These are phyloP conservation scores for Sesamia inferens DNA, from an alignment of 2,888 invertebrate genomes.

Conservation along the genomic window DNA sequence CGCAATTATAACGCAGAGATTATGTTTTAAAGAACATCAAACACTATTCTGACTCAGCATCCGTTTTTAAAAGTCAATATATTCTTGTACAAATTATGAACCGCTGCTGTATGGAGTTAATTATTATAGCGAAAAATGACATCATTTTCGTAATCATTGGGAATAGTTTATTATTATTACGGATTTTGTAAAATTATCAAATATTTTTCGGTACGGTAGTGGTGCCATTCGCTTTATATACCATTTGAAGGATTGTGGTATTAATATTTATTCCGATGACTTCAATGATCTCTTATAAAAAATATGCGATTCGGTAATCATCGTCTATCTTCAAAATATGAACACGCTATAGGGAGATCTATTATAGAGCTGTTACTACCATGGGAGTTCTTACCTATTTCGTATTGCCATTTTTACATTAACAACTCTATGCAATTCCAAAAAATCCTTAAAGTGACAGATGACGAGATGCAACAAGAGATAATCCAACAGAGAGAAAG, in stretches of 20 bases:
- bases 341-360: neutral
- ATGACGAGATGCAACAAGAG: neutral
- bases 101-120: slow-evolving; percentile 5
- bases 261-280: neutral
- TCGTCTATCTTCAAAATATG: neutral
- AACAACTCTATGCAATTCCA: neutral
- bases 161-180: neutral
- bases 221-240: neutral
- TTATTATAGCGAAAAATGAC: neutral
- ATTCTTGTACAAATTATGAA: neutral
- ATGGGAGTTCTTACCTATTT: neutral
- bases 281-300: neutral
- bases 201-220: neutral
- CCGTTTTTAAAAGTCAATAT: neutral
- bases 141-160: neutral
- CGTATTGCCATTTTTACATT: neutral
- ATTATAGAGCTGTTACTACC: neutral
- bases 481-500: no score
- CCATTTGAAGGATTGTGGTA: slow-evolving; percentile 12
- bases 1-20: neutral
- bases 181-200: neutral
- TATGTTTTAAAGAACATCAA: neutral
- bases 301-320: neutral
- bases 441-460: neutral
- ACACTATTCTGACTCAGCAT: neutral